Evolutionary conservation across 2,113 vertebrate genomes (phyloP).

Genomic region (Myotis davidii): DNA sequence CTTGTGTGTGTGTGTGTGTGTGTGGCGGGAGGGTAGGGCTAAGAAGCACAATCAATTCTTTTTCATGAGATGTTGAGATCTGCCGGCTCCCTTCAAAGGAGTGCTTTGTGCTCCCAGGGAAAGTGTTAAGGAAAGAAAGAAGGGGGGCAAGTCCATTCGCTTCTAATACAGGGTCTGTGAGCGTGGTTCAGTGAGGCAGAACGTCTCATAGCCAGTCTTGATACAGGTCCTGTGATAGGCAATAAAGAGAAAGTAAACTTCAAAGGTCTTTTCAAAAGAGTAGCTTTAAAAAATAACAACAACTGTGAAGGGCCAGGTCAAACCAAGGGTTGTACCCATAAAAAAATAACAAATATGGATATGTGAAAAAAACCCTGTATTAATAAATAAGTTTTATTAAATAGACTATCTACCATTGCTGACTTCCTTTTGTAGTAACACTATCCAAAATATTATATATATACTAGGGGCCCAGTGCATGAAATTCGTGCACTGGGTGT

Average conservation of each 20-base stretch:
- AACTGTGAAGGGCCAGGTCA: background rate
- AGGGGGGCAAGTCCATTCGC: background rate
- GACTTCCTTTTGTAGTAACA: background rate
- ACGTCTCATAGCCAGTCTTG: conserved; percentile 9
- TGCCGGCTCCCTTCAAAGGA: conserved; percentile 39
- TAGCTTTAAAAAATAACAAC: background rate
- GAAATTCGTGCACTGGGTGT: no score
- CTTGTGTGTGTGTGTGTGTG: background rate
- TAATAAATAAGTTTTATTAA: conserved; percentile 39
- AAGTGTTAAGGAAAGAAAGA: background rate
- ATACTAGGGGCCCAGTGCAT: no score
- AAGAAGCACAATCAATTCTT: conserved; percentile 32
- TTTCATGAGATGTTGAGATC: conserved; percentile 52
- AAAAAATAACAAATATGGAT: conserved; percentile 9
- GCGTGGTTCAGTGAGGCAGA: conserved; percentile 57
- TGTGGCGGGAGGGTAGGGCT: no score
- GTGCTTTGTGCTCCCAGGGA: conserved; percentile 42
- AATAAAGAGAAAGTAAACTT: conserved; percentile 50
- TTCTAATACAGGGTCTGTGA: conserved; percentile 37
- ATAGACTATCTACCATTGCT: background rate
- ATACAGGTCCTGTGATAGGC: background rate
- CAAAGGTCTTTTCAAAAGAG: conserved; percentile 34
- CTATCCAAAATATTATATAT: background rate
- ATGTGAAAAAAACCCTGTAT: background rate
- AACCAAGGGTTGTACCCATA: background rate